Base-by-base conservation (phyloP, 2,888 invertebrate genomes). In the Petrolisthes manimaculis region DNA sequence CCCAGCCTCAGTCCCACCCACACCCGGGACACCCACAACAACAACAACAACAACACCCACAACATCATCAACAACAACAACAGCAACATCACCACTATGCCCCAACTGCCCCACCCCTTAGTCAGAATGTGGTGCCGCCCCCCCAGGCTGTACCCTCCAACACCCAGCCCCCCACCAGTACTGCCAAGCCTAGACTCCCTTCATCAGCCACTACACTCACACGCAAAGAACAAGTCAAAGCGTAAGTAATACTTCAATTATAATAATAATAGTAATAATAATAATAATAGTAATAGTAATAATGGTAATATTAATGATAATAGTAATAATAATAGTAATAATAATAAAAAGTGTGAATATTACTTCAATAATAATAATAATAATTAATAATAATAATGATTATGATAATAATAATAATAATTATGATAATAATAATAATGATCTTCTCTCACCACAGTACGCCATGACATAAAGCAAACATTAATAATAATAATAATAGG, bases 201-300 rank as follows among this genome's bases (percentile, higher is more conserved):
- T 84, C 83, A n/a, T n/a, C n/a, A n/a, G n/a, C n/a, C 85, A 89
- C 83, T 81, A 84, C 86, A 69, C 75, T 90, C 86, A 89, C 91
- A 55, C 91, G 91, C 61, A 89, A 89, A 69, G 89, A 91, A 67
- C 91, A 91, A 84, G 86, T 91, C 77, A 91, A 89, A 89, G 89
- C 89, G 91, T 91, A 83, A 91, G 91, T 91, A 77, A n/a, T n/a
- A n/a, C n/a, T n/a, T n/a, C n/a, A 67, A 67, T 12, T 12, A 12
- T 67, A 8, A 12, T 67, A 67, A 8, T 12, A 67, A 14, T 14
- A 67, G n/a, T n/a, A n/a, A n/a, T n/a, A n/a, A n/a, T n/a, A n/a
- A n/a, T n/a, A n/a, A n/a, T n/a, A n/a, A n/a, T n/a, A n/a, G n/a
- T n/a, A n/a, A n/a, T n/a, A n/a, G n/a, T n/a, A n/a, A n/a, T n/a